Conservation (phyloP, 1,140 invertebrate species). For the Papilio machaon region DNA sequence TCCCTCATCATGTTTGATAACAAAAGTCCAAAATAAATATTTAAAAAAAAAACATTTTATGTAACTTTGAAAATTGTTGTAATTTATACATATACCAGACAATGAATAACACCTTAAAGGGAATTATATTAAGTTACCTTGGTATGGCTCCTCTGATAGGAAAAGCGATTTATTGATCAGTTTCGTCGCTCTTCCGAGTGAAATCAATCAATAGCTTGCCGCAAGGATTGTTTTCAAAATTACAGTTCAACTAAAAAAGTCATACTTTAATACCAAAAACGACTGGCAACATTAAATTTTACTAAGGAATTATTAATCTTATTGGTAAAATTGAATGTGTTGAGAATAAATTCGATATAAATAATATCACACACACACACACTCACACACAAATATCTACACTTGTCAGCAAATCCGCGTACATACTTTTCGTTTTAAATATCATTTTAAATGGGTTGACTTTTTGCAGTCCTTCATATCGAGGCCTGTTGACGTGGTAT, state of each 20-base stretch:
- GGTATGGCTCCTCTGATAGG: constrained; percentile 49
- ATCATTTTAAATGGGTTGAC: constrained; percentile 57
- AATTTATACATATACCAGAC: neutral
- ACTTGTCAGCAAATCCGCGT: neutral
- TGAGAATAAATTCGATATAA: neutral
- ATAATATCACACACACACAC: neutral
- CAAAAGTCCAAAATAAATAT: constrained; percentile 30
- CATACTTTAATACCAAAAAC: neutral
- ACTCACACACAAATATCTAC: neutral
- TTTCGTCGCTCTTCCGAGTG: constrained; percentile 55
- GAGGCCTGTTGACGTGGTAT: constrained; percentile 63
- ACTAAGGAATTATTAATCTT: neutral
- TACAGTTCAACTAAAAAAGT: neutral
- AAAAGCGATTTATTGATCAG: constrained; percentile 59
- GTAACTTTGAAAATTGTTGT: neutral
- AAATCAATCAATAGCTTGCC: constrained; percentile 46
- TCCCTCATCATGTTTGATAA: constrained; percentile 2
- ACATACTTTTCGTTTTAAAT: constrained; percentile 43
- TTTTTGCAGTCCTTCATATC: constrained; percentile 64
- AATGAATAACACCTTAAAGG: constrained; percentile 1
- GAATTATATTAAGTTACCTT: constrained; percentile 50
- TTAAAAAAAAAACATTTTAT: neutral
- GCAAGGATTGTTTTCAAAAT: constrained; percentile 28
- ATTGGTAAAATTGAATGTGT: neutral
- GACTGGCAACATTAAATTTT: constrained; percentile 1